phyloP scores from a whole-genome alignment of 2,888 invertebrate species.

The Lochmaea capreae region DNA sequence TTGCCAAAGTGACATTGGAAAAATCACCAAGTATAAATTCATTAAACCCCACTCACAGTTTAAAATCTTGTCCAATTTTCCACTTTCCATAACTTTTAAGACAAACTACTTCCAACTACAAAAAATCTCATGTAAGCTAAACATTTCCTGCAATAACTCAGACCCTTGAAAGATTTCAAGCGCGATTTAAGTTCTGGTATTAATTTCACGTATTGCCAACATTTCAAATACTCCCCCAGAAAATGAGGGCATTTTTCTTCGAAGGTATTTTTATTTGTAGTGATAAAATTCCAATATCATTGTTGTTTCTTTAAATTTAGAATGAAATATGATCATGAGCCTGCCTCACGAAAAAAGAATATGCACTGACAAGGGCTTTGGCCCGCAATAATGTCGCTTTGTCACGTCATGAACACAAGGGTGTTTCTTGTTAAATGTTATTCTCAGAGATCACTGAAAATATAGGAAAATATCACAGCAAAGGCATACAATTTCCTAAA shows the following conservation, averaged over 20 bases:
- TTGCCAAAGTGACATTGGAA: too few species aligned
- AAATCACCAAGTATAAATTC: too few species aligned
- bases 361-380: conserved; percentile 42
- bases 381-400: conserved; percentile 43
- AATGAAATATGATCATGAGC: conserved; percentile 46
- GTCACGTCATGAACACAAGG: conserved; percentile 43
- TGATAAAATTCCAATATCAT: conserved; percentile 44
- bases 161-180: background rate
- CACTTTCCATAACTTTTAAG: too few species aligned
- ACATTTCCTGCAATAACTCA: background rate
- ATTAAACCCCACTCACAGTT: too few species aligned
- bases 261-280: conserved; percentile 28
- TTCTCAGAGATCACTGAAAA: background rate
- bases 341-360: conserved; percentile 44
- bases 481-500: too few species aligned
- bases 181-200: background rate
- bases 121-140: background rate
- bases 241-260: conserved; percentile 24
- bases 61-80: too few species aligned
- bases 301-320: conserved; percentile 44
- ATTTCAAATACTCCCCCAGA: conserved; percentile 21
- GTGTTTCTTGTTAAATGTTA: background rate
- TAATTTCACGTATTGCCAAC: conserved; percentile 18
- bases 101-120: too few species aligned
- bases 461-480: background rate